Percentiles rank a stretch among this genome's conserved stretches.
Evolutionary conservation across 2,888 invertebrate genomes (phyloP).

Genomic region (Drosophila pullipes): DNA sequence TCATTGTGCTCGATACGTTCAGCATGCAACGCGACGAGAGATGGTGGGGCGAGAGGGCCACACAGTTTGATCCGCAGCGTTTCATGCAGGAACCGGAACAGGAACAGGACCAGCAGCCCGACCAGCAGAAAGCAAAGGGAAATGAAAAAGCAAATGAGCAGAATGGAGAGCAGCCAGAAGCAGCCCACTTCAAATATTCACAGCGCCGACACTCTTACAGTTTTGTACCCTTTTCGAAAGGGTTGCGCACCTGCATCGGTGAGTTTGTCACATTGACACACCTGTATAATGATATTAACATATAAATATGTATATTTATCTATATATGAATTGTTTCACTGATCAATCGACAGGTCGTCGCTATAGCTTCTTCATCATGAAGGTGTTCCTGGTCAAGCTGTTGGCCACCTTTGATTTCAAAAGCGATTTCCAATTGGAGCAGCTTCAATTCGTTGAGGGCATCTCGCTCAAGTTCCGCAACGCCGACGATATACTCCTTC

Average conservation of each 20-base stretch:
- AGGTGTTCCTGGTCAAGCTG: conserved; percentile 82
- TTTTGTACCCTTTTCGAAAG: conserved; percentile 83
- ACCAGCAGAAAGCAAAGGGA: neutral
- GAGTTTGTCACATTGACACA: conserved; percentile 18
- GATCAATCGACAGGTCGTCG: conserved; percentile 72
- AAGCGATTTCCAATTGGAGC: conserved; percentile 73
- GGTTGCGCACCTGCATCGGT: conserved; percentile 83
- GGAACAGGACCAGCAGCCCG: conserved; percentile 13
- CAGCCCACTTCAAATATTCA: neutral
- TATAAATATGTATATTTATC: neutral
- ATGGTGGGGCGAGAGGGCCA: conserved; percentile 82
- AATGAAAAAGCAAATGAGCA: neutral
- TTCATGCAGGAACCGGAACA: conserved; percentile 60
- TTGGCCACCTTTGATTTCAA: conserved; percentile 76
- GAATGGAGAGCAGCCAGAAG: conserved; percentile 11
- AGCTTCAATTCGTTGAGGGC: conserved; percentile 81
- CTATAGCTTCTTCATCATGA: conserved; percentile 82
- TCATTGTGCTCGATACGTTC: conserved; percentile 82
- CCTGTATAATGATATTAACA: neutral
- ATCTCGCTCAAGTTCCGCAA: conserved; percentile 83
- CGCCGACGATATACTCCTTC: conserved; percentile 71
- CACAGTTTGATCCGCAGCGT: conserved; percentile 82
- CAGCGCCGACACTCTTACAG: conserved; percentile 80
- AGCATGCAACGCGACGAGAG: conserved; percentile 83
- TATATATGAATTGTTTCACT: neutral